phyloP scores from a whole-genome alignment of 1,140 invertebrate genomes.

The Anadara kagoshimensis region DNA sequence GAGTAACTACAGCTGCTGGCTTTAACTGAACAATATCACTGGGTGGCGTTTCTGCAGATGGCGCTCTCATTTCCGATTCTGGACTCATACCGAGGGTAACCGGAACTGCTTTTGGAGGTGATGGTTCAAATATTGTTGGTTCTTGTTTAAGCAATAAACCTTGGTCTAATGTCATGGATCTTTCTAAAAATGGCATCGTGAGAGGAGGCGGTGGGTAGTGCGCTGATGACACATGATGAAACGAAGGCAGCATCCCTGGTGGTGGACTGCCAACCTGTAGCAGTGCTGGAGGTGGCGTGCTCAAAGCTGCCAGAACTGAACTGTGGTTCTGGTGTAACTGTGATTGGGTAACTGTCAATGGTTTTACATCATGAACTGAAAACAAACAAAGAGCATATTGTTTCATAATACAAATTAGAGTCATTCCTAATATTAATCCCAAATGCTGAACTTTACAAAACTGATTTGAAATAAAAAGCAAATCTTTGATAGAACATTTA shows the following conservation, averaged over 20 bases:
- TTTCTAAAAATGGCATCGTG: slow-evolving; percentile 4
- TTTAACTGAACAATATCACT: slow-evolving; percentile 35
- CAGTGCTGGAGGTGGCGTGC: slow-evolving; percentile 30
- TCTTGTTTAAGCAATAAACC: slow-evolving; percentile 36
- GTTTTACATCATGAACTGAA: slow-evolving; percentile 33
- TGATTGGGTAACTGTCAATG: slow-evolving; percentile 11
- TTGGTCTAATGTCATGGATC: slow-evolving; percentile 28
- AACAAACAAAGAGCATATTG: slow-evolving; percentile 1
- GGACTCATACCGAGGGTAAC: slow-evolving; percentile 28
- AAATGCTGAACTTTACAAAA: background rate
- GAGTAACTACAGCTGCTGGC: slow-evolving; percentile 28
- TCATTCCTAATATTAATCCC: background rate
- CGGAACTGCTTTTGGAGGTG: slow-evolving; percentile 40
- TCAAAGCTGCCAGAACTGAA: slow-evolving; percentile 35
- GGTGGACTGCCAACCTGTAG: slow-evolving; percentile 35
- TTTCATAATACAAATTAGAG: slow-evolving; percentile 2
- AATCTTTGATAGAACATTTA: no score
- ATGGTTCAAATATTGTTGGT: slow-evolving; percentile 37
- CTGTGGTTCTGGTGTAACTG: slow-evolving; percentile 35
- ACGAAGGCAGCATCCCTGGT: slow-evolving; percentile 36
- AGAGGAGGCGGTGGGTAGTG: slow-evolving; percentile 7
- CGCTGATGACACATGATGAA: slow-evolving; percentile 32
- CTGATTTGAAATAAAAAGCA: no score
- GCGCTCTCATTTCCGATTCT: slow-evolving; percentile 19
- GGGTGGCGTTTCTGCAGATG: background rate